A percentile compares a stretch with the other conserved stretches of the same genome.
Conservation (phyloP, 2,797 vertebrate species). For the Gorsachius magnificus region DNA sequence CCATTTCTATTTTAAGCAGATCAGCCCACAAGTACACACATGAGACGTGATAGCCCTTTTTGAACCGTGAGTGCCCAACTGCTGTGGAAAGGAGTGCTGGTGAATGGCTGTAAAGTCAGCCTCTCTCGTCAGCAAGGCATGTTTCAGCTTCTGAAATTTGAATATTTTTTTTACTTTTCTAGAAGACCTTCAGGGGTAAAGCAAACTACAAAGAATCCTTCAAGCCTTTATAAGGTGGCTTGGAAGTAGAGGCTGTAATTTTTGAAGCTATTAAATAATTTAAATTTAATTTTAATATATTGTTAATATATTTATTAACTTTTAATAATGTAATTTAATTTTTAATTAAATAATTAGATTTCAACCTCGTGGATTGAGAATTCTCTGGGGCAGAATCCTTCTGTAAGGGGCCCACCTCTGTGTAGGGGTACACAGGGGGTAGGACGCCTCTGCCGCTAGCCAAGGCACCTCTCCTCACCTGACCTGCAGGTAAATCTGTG, state of each 20-base stretch:
- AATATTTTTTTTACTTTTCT: not conserved
- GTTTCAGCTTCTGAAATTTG: not conserved
- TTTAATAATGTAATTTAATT: not conserved
- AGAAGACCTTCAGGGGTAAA: not conserved
- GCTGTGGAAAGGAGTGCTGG: not conserved
- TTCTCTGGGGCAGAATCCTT: not conserved
- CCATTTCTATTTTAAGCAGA: not conserved
- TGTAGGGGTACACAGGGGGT: not conserved
- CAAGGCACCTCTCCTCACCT: not conserved
- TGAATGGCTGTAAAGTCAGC: not conserved
- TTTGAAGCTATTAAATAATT: not conserved
- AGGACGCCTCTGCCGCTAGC: not conserved
- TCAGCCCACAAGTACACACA: not conserved
- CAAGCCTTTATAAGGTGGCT: not conserved
- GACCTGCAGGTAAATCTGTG: not conserved
- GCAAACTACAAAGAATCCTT: slow-evolving; percentile 1
- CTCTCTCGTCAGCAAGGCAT: not conserved
- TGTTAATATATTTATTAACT: not conserved
- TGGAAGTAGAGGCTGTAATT: not conserved
- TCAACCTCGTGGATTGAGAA: not conserved
- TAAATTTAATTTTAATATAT: not conserved
- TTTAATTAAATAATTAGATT: not conserved
- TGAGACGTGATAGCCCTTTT: not conserved
- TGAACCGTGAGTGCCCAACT: not conserved
- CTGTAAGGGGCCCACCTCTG: not conserved